Evolutionary conservation across 2,797 vertebrate genomes (phyloP).

Genomic region (Pseudochirops cupreus): DNA sequence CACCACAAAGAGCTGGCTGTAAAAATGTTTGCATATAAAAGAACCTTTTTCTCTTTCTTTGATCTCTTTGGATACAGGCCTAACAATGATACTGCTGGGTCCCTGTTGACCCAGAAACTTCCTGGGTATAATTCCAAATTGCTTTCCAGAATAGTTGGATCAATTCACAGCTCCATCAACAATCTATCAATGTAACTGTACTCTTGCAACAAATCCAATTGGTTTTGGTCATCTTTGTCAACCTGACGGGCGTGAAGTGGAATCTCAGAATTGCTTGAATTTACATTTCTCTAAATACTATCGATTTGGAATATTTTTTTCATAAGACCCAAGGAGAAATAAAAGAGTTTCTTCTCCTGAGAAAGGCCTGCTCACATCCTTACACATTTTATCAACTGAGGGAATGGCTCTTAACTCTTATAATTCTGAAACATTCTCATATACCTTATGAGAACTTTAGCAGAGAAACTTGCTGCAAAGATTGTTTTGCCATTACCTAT

Average conservation of each 20-base stretch:
- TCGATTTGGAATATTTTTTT: background rate
- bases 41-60: background rate
- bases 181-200: background rate
- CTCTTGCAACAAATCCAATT: background rate
- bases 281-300: background rate
- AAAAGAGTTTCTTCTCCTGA: background rate
- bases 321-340: background rate
- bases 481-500: background rate
- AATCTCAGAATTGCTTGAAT: background rate
- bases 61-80: background rate
- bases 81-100: background rate
- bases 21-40: background rate
- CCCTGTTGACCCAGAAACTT: background rate
- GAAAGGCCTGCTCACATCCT: background rate
- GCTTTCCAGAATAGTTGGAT: background rate
- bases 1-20: background rate
- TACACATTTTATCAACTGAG: background rate
- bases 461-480: background rate
- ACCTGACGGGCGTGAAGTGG: background rate
- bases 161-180: background rate
- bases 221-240: background rate
- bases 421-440: background rate
- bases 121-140: background rate
- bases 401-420: background rate
- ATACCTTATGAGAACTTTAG: background rate